A percentile compares a stretch with the other conserved stretches of the same genome.
phyloP scores from a whole-genome alignment of 2,113 vertebrate genomes.

The Sula dactylatra region DNA sequence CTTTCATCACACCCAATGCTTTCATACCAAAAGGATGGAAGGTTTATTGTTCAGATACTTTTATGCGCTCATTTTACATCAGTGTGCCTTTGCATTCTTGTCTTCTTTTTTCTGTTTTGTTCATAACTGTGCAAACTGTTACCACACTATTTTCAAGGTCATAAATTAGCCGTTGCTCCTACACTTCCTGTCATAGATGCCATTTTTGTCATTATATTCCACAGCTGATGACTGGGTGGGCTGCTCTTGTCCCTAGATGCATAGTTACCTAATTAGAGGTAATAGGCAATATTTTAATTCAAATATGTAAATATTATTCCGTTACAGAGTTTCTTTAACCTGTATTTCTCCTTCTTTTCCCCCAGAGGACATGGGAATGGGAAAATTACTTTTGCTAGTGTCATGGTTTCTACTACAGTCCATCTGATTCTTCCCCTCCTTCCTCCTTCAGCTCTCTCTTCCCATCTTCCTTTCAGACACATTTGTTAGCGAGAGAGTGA shows the following conservation, averaged over 20 bases:
- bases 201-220: neutral
- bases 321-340: neutral
- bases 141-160: neutral
- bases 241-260: neutral
- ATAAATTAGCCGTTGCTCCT: neutral
- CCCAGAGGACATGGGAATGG: neutral
- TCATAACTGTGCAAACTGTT: neutral
- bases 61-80: neutral
- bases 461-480: neutral
- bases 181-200: neutral
- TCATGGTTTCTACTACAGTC: neutral
- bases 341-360: neutral
- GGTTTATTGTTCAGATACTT: neutral
- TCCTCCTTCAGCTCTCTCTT: neutral
- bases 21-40: neutral
- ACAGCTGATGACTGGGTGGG: neutral
- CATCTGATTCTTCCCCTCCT: neutral
- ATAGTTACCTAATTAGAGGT: neutral
- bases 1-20: neutral
- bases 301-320: neutral
- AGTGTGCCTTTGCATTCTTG: neutral
- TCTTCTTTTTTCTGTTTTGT: neutral
- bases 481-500: neutral
- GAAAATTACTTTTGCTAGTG: neutral
- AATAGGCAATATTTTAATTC: neutral